Percentiles rank a stretch among this genome's conserved stretches.
Evolutionary conservation across 2,888 invertebrate species (phyloP).

Genomic region (Netelia fuscicornis): DNA sequence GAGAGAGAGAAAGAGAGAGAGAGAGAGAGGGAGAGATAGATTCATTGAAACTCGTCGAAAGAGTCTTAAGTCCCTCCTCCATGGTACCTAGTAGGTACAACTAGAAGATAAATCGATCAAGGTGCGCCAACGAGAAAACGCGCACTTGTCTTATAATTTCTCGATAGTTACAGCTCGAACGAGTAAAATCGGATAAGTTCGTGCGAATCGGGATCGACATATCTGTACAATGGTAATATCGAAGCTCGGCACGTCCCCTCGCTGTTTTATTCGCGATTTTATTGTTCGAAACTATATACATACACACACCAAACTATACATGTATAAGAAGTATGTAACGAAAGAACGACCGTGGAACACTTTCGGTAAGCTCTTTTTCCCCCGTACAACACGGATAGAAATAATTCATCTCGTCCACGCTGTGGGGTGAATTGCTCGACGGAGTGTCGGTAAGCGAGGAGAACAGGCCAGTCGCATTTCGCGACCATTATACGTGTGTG

Average conservation of each 20-base stretch:
- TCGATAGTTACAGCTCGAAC: not conserved
- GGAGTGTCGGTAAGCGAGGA: constrained; percentile 5
- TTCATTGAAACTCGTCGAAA: constrained; percentile 21
- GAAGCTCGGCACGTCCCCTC: constrained; percentile 20
- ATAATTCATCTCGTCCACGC: constrained; percentile 47
- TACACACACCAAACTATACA: not conserved
- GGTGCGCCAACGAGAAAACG: constrained; percentile 49
- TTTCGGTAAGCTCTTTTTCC: constrained; percentile 19
- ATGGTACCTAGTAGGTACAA: not conserved
- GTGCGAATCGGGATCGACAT: constrained; percentile 54
- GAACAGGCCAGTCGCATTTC: constrained; percentile 10
- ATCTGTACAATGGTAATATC: constrained; percentile 38
- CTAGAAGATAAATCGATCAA: constrained; percentile 40
- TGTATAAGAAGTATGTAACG: not conserved
- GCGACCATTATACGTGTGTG: not conserved
- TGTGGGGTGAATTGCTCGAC: constrained; percentile 8
- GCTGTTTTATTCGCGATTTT: constrained; percentile 42
- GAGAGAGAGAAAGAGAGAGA: not conserved
- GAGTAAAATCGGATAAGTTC: constrained; percentile 48
- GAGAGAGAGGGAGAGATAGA: not conserved
- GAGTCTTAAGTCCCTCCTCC: constrained; percentile 20
- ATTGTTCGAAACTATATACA: constrained; percentile 30
- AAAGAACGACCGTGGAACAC: not conserved
- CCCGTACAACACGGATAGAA: constrained; percentile 37
- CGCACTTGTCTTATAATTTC: constrained; percentile 20